Base-by-base conservation (phyloP, 2,113 vertebrate species). In the Sceloporus tristichus region DNA sequence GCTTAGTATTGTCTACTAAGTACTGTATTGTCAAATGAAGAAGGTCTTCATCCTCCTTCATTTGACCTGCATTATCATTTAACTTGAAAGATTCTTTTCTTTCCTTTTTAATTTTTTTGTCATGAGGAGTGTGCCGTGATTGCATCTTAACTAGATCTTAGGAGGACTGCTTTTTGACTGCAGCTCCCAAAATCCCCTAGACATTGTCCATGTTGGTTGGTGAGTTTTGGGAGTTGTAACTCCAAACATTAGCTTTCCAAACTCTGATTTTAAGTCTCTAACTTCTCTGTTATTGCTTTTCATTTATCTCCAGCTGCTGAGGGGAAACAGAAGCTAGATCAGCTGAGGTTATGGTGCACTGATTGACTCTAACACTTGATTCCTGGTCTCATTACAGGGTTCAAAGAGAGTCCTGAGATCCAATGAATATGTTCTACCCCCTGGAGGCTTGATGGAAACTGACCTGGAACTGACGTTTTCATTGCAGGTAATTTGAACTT, bases 401-500 rank as follows among this genome's bases (percentile, higher is more conserved):
- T 99, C 99, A 73, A 99, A 99, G 82, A 93, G 98, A 82, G 96
- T 99, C 89, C 93, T 99, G 95, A 97, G 99, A 87, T 99, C 98
- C 84, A 98, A 99, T 94, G 99, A 99, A 95, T 99, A 99, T 6
- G 92, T 98, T 96, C 97, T 99, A 96, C 98, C 98, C 0, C 98
- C 98, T 87, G 98, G 98, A 90, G 99, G 98, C 88, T 97, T 98
- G 75, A 98, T 99, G 95, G 98, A 99, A 93, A 99, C 98, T 0
- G 98, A 99, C 84, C 96, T 99, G 94, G 98, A 98, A 40, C 97
- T 99, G 90, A 99, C 98, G 42, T 99, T 99, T 94, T 99, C 98
- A 0, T 96, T 99, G 91, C 99, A 99, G 98, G 99, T 99, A 97
- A 83, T 62, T 91, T 29, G 73, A 38, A n/a, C 79, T 34, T 82